Base-by-base conservation (phyloP, 2,888 invertebrate genomes). In the Lingula anatina region DNA sequence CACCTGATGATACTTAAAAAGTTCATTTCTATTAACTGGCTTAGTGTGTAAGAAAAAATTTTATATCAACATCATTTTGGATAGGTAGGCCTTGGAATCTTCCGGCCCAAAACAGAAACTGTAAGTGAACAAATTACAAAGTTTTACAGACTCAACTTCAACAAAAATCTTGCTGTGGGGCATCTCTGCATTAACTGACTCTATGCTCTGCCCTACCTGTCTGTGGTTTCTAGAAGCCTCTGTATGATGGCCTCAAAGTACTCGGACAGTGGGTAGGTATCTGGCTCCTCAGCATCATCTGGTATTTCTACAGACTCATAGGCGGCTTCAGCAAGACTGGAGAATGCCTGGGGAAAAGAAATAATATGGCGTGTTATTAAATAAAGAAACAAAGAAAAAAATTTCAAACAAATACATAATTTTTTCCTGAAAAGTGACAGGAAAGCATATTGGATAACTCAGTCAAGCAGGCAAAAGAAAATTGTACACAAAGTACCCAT, bases 171-270 rank as follows among this genome's bases (percentile, higher is more conserved):
- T 31, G 15, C n/a, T n/a, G 7, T 26, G 23, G n/a, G n/a, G n/a
- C n/a, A n/a, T n/a, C n/a, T n/a, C n/a, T n/a, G n/a, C n/a, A n/a
- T n/a, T n/a, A n/a, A n/a, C n/a, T n/a, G n/a, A n/a, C n/a, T n/a
- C n/a, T n/a, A n/a, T n/a, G n/a, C n/a, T n/a, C n/a, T n/a, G n/a
- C n/a, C n/a, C n/a, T n/a, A 75, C 78, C 80, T 84, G 77, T 97
- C 97, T 0, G 97, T 96, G 1, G 95, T 92, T 75, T 92, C 91
- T 49, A 99, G 80, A 27, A 99, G 81, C 62, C 90, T 86, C 54
- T 89, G 85, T 37, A 99, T 86, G 70, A 99, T 96, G 60, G 86
- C 89, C 56, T 95, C 91, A 76, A 96, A 99, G 78, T 87, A 96
- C 53, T 85, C 85, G 0, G 95, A 93, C 75, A 99, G 84, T 60